Base-by-base conservation (phyloP, 2,888 invertebrate species). In the Cerceris rybyensis region DNA sequence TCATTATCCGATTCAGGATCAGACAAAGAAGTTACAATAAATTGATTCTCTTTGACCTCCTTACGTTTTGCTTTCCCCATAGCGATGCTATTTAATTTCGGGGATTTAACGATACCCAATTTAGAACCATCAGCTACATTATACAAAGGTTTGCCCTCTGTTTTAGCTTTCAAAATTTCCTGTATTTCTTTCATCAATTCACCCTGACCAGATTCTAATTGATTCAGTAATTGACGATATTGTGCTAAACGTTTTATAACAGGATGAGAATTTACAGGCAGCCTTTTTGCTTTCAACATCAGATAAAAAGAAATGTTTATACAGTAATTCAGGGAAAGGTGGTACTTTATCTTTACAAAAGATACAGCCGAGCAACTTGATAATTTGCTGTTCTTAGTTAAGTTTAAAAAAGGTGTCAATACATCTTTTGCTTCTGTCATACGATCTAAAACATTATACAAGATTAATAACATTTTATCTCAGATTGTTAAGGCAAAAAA, bases 301-400 rank as follows among this genome's bases (percentile, higher is more conserved):
- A 98, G 92, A 92, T 98, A 98, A 93, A 97, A 98, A 63, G 95
- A 94, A 52, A 98, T 95, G 91, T 98, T 98, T 28, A 96, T 95
- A 86, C 96, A 96, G 90, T 98, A 98, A 90, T 97, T 98, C 89
- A 94, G 83, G 83, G 96, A 94, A 49, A 96, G 92, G 83, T 95
- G 94, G 90, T 95, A 95, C 88, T 96, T 96, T 9, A 95, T 95
- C 90, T 94, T 94, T 0, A 97, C 93, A 92, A 96, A 97, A 81
- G 96, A 94, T 8, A 96, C 93, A 9, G 96, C 96, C 7, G 95
- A 93, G 89, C 95, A 95, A 73, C 93, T 92, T n/a, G 95, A 94
- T n/a, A 96, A 92, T 86, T 94, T 93, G 9, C 94, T 94, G 85
- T 94, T 93, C 87, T 94, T 94, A 0, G 95, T 93, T 81, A 96